Percentiles rank a stretch among this genome's conserved stretches.
These are phyloP conservation scores for Nylanderia fulva DNA, from an alignment of 1,140 invertebrate species.

Conservation along the genomic window DNA sequence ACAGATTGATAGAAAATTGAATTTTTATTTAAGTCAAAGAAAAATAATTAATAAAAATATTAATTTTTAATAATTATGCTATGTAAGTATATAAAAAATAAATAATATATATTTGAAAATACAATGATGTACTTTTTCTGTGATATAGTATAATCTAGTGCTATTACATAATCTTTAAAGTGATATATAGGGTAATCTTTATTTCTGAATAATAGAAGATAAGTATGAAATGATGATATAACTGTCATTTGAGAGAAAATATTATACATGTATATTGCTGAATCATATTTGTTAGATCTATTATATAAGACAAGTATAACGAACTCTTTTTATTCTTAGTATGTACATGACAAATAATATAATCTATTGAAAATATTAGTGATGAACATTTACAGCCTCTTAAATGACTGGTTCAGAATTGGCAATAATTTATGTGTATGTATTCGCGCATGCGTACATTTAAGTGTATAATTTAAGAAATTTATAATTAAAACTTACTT, in stretches of 20 bases:
- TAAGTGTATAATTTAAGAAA: background rate
- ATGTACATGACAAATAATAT: slow-evolving; percentile 1
- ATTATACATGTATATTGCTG: slow-evolving; percentile 46
- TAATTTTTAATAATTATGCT: background rate
- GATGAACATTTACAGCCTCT: background rate
- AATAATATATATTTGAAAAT: background rate
- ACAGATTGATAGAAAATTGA: background rate
- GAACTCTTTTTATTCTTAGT: slow-evolving; percentile 55
- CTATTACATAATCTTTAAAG: too few relatives aligned
- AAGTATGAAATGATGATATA: background rate
- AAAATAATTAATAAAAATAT: background rate
- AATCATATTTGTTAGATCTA: slow-evolving; percentile 60
- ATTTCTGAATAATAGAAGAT: background rate
- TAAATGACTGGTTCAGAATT: background rate
- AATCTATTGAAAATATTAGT: background rate
- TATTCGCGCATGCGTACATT: background rate
- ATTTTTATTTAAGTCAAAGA: background rate
- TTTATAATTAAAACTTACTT: slow-evolving; percentile 87
- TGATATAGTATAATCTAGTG: background rate
- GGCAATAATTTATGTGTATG: background rate
- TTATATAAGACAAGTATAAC: slow-evolving; percentile 56
- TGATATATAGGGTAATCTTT: too few relatives aligned
- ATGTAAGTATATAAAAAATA: background rate
- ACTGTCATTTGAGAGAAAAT: background rate
- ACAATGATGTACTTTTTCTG: background rate